Conservation (phyloP, 2,888 invertebrate species). For the Ernsta delagoae region DNA sequence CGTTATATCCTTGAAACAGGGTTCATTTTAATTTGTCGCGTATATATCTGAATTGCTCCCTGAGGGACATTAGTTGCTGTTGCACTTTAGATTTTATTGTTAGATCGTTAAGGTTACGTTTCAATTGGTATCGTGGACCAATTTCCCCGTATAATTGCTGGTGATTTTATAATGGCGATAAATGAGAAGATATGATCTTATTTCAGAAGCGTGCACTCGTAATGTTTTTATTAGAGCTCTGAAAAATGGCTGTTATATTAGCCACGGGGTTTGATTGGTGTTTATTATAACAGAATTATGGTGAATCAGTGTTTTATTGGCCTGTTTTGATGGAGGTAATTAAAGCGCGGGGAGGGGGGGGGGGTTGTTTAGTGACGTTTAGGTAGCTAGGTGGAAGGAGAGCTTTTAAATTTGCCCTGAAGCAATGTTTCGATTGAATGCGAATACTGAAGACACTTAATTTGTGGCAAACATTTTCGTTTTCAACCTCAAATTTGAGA, state of each 20-base stretch:
- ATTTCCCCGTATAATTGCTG: slow-evolving; percentile 58
- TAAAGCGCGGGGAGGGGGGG: background rate
- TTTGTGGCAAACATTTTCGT: too few species aligned
- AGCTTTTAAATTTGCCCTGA: too few species aligned
- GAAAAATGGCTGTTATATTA: slow-evolving; percentile 33
- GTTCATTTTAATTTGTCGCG: background rate
- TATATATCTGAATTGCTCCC: background rate
- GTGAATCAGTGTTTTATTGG: slow-evolving; percentile 14
- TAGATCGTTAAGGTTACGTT: slow-evolving; percentile 2
- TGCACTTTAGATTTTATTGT: slow-evolving; percentile 27
- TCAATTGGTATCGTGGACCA: slow-evolving; percentile 5
- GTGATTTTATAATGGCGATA: slow-evolving; percentile 71
- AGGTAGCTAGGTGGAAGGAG: too few species aligned
- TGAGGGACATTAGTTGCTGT: background rate
- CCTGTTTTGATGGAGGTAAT: slow-evolving; percentile 2
- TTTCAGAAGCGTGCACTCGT: slow-evolving; percentile 43
- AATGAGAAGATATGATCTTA: slow-evolving; percentile 57
- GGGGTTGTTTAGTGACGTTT: too few species aligned
- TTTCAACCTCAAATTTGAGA: too few species aligned
- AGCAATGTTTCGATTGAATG: too few species aligned
- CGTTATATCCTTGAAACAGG: background rate
- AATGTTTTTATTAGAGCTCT: slow-evolving; percentile 59
- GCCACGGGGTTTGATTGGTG: slow-evolving; percentile 20
- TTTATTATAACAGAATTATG: slow-evolving; percentile 19
- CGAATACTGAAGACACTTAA: too few species aligned